Evolutionary conservation across 2,113 vertebrate genomes (phyloP).

Genomic region (Sinosuthora webbiana): DNA sequence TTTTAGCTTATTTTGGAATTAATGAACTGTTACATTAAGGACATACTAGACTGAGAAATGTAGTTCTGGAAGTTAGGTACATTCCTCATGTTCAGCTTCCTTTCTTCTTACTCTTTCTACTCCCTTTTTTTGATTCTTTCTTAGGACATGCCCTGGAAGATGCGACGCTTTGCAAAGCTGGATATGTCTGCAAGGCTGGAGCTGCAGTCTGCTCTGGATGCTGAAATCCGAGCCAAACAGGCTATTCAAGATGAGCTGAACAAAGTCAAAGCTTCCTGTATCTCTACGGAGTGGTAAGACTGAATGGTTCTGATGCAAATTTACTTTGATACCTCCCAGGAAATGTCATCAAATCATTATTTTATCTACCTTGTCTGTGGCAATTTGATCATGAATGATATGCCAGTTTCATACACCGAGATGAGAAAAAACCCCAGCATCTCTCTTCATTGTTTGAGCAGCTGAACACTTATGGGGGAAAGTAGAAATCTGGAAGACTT

Average conservation of each 20-base stretch:
- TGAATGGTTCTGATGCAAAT: not conserved
- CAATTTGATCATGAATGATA: not conserved
- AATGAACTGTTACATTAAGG: not conserved
- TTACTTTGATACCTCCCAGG: not conserved
- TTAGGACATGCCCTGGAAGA: constrained; percentile 99
- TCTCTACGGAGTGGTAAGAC: constrained; percentile 93
- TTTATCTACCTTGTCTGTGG: not conserved
- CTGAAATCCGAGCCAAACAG: constrained; percentile 97
- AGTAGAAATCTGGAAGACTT: not conserved
- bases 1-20: not conserved
- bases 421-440: not conserved
- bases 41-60: not conserved
- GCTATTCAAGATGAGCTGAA: constrained; percentile 94
- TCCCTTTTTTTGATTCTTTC: not conserved
- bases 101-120: not conserved
- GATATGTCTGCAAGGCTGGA: constrained; percentile 98
- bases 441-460: not conserved
- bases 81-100: not conserved
- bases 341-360: not conserved
- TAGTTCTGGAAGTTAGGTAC: not conserved
- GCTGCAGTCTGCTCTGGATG: constrained; percentile 94
- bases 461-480: not conserved
- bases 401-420: not conserved
- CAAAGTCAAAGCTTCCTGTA: constrained; percentile 92
- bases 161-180: constrained; percentile 95